Evolutionary conservation across 2,113 vertebrate species (phyloP).

Genomic region (Platysteira castanea): DNA sequence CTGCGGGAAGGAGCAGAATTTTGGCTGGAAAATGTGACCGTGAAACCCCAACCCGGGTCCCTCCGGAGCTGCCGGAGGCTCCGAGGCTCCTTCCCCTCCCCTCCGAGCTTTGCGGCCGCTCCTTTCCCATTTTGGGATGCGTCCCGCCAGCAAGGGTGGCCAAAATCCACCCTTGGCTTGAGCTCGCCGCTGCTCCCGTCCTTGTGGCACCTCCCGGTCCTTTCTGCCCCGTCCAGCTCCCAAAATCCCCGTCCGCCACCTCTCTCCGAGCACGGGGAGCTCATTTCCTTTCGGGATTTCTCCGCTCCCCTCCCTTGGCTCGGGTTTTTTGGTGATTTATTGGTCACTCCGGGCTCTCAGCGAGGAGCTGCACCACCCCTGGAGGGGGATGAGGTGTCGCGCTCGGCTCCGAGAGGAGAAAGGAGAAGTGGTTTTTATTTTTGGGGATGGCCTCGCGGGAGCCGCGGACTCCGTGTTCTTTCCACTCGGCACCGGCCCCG

Average conservation of each 20-base stretch:
- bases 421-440: neutral
- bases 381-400: neutral
- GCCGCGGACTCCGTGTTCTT: neutral
- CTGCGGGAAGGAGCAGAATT: neutral
- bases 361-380: neutral
- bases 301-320: neutral
- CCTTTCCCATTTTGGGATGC: neutral
- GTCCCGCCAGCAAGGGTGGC: neutral
- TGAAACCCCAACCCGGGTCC: neutral
- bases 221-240: neutral
- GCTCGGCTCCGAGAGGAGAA: neutral
- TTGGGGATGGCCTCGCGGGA: neutral
- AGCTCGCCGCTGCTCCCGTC: too few species aligned
- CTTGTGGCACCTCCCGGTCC: neutral
- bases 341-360: neutral
- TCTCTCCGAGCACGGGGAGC: neutral
- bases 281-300: neutral
- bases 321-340: neutral
- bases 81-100: neutral
- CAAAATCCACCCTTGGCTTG: neutral
- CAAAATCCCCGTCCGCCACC: neutral
- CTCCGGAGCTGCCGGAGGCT: neutral
- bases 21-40: slow-evolving; percentile 43
- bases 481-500: neutral
- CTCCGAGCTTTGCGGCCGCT: neutral